Evolutionary conservation across 2,888 invertebrate species (phyloP), one percentile per base, ranked within the genome.

Genomic region (Tenthredo distinguenda): DNA sequence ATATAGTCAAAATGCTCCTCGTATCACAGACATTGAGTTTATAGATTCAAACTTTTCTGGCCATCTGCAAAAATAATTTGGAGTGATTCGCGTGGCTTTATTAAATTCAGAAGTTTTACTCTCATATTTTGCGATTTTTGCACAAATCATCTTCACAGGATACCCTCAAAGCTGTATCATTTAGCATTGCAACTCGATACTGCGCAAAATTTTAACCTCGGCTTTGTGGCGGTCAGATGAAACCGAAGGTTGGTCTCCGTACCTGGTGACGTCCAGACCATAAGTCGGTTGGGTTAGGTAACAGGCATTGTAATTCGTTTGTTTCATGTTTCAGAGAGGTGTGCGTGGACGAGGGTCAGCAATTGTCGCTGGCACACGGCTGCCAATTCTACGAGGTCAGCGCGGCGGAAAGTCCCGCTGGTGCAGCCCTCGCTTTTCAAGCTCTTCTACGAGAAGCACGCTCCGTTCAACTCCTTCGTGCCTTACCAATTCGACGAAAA

Each of bases 361-460:
- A 97, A 93, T 92, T 97, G 87, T 97, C 97, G 18, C 93, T 97
- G 89, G 95, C 96, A 87, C 97, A 96, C 92, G 96, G 97, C 68
- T 97, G 97, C 90, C 97, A 97, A 93, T 97, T 97, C 94, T 97
- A 97, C 94, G 97, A 97, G 94, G 97, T 97, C 86, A 97, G 97
- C 85, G 97, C 97, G 15, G 97, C 97, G 50, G 97, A 97, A 93
- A 97, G 97, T 90, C 96, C 96, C 90, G 97, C 97, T 0, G 97
- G 97, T 86, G 97, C 97, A 0, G 97, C 97, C 58, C 94, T 97
- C 85, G 97, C 97, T 79, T 97, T 97, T 94, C 97, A 97, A 92
- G 96, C 96, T 26, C 94, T 97, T 85, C 94, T 97, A 76, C 94
- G 97, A 74, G 97, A 97, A 93, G 97, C 97, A n/a, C 94, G 96